Evolutionary conservation across 2,113 vertebrate species (phyloP).

Genomic region (Nothobranchius kuhntae): DNA sequence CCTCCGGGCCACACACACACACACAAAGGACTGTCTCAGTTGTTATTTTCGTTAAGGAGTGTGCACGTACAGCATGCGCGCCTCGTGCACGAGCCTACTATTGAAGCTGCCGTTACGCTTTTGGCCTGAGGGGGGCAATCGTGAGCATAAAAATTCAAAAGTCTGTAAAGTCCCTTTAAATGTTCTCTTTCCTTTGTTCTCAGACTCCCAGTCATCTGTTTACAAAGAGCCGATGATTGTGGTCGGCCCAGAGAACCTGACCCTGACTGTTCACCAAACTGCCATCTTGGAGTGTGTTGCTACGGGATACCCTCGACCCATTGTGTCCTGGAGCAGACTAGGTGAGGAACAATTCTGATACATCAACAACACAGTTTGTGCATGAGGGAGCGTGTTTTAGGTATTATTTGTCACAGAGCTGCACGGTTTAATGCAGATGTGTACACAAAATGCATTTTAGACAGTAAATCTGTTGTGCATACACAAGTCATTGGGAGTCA

Average conservation of each 20-base stretch:
- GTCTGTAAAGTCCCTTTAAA: no score
- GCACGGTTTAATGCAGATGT: constrained; percentile 26
- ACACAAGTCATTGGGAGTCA: constrained; percentile 34
- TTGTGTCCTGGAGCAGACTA: constrained; percentile 98
- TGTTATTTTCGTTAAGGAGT: no score
- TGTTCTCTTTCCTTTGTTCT: not conserved
- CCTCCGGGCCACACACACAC: no score
- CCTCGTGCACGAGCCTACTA: no score
- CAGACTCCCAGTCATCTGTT: constrained; percentile 89
- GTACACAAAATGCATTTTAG: constrained; percentile 26
- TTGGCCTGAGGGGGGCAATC: no score
- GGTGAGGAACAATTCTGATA: constrained; percentile 80
- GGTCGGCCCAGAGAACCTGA: constrained; percentile 97
- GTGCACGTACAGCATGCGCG: no score
- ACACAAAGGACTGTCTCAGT: no score
- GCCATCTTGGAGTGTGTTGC: constrained; percentile 97
- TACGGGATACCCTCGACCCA: constrained; percentile 97
- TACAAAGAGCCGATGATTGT: constrained; percentile 98
- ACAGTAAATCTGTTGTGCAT: constrained; percentile 29
- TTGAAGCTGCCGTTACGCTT: no score
- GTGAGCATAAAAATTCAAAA: no score
- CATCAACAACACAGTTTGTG: not conserved
- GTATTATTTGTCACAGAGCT: not conserved
- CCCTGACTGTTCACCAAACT: constrained; percentile 96
- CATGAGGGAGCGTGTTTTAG: not conserved